These are phyloP conservation scores for Amiota communis DNA, from an alignment of 2,888 invertebrate genomes.

Conservation along the genomic window DNA sequence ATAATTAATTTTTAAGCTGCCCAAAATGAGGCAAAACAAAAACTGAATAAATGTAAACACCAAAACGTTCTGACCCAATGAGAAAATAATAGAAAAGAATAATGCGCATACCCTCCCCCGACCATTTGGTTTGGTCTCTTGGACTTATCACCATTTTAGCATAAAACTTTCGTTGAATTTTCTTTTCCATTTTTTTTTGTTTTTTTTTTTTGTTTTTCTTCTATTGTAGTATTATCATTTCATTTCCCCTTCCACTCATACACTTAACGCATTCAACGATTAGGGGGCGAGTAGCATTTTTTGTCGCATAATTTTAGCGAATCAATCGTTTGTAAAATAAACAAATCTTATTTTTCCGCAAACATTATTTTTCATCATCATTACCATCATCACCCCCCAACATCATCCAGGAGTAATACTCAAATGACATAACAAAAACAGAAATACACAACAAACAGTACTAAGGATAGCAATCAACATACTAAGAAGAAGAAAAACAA, in stretches of 20 bases:
- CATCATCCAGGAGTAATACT: too few species aligned
- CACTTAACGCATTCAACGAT: constrained; percentile 60
- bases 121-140: neutral
- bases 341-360: constrained; percentile 67
- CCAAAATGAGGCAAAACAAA: constrained; percentile 60
- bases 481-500: neutral
- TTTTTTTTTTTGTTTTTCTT: neutral
- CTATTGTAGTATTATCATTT: neutral
- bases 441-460: constrained; percentile 36
- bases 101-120: constrained; percentile 19
- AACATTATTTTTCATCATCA: constrained; percentile 63
- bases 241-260: constrained; percentile 17
- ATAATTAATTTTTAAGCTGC: constrained; percentile 65
- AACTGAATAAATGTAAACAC: constrained; percentile 33
- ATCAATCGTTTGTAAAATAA: constrained; percentile 67
- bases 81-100: constrained; percentile 1
- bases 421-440: neutral
- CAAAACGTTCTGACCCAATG: constrained; percentile 16
- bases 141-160: constrained; percentile 12
- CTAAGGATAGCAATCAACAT: too few species aligned
- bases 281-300: constrained; percentile 20
- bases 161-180: neutral
- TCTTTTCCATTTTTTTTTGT: neutral
- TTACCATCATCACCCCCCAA: too few species aligned
- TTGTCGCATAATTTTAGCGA: constrained; percentile 40